Evolutionary conservation across 1,140 invertebrate genomes (phyloP).

Genomic region (Meteorus sp.): DNA sequence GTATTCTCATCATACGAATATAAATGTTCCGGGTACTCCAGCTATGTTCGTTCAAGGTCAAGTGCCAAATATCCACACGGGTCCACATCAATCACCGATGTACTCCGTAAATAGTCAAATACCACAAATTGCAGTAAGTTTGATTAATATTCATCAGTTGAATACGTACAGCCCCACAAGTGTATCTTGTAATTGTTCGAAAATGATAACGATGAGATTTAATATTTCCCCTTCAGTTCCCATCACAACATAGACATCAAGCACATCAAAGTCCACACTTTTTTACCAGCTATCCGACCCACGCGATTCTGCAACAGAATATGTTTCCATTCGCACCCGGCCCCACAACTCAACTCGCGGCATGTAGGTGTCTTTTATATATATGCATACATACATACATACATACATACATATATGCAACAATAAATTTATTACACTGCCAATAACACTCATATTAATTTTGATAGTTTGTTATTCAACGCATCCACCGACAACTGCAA

Average conservation of each 20-base stretch:
- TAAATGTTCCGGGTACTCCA: slow-evolving; percentile 35
- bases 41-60: slow-evolving; percentile 42
- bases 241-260: slow-evolving; percentile 45
- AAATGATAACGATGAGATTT: no score
- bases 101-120: slow-evolving; percentile 44
- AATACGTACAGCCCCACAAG: background rate
- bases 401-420: background rate
- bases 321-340: slow-evolving; percentile 36
- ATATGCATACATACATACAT: background rate
- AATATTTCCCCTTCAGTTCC: slow-evolving; percentile 43
- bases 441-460: slow-evolving; percentile 16
- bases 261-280: slow-evolving; percentile 42
- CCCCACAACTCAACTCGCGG: slow-evolving; percentile 34
- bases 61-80: slow-evolving; percentile 39
- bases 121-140: slow-evolving; percentile 41
- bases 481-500: slow-evolving; percentile 34
- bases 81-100: slow-evolving; percentile 42
- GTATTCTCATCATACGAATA: slow-evolving; percentile 42
- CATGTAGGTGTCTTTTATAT: slow-evolving; percentile 35
- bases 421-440: slow-evolving; percentile 5
- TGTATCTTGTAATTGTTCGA: background rate
- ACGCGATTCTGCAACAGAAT: slow-evolving; percentile 33
- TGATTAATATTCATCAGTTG: background rate
- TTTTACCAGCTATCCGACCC: slow-evolving; percentile 37
- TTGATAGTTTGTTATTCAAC: slow-evolving; percentile 28